phyloP scores from a whole-genome alignment of 2,113 vertebrate species.

The Tenrec ecaudatus region DNA sequence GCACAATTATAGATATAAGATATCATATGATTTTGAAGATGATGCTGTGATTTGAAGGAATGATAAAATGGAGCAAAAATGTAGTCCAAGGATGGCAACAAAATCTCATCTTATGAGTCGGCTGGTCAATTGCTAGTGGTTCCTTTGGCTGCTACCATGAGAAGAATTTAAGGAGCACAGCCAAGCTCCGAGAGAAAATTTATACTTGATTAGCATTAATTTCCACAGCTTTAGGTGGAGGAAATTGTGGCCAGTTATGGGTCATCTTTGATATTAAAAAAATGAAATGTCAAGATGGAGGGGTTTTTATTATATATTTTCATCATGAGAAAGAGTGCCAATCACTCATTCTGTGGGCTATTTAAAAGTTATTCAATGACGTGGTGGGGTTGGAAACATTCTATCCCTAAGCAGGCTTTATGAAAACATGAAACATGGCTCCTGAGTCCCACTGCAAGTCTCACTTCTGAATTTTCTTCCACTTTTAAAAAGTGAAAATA shows the following conservation, averaged over 20 bases:
- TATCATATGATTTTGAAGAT: not conserved
- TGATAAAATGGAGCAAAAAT: not conserved
- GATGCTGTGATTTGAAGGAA: not conserved
- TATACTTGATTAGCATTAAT: not conserved
- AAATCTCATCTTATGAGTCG: not conserved
- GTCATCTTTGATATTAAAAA: not conserved
- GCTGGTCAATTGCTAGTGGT: not conserved
- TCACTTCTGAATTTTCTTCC: not conserved
- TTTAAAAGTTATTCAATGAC: not conserved
- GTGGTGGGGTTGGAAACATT: not conserved
- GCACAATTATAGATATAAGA: not conserved
- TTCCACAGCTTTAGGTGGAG: not conserved
- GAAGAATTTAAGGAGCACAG: not conserved
- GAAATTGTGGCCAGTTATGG: not conserved
- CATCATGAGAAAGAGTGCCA: not conserved
- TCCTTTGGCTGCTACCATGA: not conserved
- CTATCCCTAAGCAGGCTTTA: not conserved
- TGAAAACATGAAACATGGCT: not conserved
- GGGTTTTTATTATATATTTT: not conserved
- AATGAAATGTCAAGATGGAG: not conserved
- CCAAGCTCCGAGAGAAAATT: not conserved
- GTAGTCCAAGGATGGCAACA: not conserved
- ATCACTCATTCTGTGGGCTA: not conserved
- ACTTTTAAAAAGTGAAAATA: not conserved
- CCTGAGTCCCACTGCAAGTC: not conserved